phyloP scores from a whole-genome alignment of 2,797 vertebrate genomes.

The Mycteria americana region DNA sequence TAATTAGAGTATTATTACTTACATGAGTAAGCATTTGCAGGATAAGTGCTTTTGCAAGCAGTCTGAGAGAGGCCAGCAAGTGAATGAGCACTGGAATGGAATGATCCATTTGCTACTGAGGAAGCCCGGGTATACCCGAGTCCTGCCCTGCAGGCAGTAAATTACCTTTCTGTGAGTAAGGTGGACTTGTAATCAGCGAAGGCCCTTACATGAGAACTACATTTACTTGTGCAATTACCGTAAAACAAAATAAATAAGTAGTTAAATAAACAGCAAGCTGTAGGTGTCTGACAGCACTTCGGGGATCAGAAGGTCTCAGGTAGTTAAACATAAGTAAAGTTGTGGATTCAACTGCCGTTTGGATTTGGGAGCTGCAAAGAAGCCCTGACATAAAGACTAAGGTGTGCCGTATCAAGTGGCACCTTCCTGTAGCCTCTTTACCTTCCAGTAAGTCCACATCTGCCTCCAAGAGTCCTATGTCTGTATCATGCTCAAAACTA shows the following conservation, averaged over 20 bases:
- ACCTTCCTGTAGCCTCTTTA: background rate
- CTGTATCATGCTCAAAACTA: background rate
- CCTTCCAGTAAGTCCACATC: background rate
- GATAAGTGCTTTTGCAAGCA: constrained; percentile 33
- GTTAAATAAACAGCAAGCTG: background rate
- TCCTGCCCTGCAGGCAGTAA: constrained; percentile 12
- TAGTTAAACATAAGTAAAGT: background rate
- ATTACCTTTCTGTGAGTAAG: constrained; percentile 39
- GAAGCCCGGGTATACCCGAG: background rate
- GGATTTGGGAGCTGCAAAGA: background rate
- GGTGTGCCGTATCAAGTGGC: background rate
- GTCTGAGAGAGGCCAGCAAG: background rate
- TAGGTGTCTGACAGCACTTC: background rate
- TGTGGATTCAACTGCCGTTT: background rate
- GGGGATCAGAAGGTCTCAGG: background rate
- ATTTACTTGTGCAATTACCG: background rate
- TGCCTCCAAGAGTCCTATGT: background rate
- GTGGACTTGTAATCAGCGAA: background rate
- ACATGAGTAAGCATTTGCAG: constrained; percentile 49
- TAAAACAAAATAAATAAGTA: background rate
- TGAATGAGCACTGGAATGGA: constrained; percentile 36
- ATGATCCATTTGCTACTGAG: constrained; percentile 32
- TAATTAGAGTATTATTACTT: constrained; percentile 48
- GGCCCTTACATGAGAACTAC: background rate
- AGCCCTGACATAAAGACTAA: background rate